phyloP scores from a whole-genome alignment of 2,888 invertebrate genomes.

The Nephrotoma appendiculata region DNA sequence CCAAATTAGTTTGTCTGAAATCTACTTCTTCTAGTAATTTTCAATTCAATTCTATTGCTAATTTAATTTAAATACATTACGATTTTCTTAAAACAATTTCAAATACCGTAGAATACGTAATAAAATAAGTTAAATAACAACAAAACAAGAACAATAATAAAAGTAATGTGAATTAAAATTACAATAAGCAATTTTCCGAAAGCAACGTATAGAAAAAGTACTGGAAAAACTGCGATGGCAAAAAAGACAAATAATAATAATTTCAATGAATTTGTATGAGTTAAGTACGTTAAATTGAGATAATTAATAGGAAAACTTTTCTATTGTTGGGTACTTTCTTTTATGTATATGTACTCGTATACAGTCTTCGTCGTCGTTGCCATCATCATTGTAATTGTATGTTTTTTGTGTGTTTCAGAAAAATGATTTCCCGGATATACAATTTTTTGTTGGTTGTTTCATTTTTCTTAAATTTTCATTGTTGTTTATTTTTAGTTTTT shows the following conservation, averaged over 20 bases:
- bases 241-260: not conserved
- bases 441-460: not conserved
- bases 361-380: not conserved
- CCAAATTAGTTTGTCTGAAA: too few relatives aligned
- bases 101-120: not conserved
- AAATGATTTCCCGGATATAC: not conserved
- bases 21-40: too few relatives aligned
- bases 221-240: not conserved
- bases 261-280: not conserved
- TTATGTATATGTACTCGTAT: not conserved
- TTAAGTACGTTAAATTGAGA: not conserved
- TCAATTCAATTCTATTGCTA: not conserved
- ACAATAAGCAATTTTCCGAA: not conserved
- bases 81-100: not conserved
- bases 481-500: not conserved
- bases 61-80: not conserved
- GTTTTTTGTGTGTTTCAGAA: not conserved
- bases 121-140: not conserved
- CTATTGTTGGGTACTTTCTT: not conserved
- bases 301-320: not conserved
- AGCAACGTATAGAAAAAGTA: not conserved
- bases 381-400: not conserved
- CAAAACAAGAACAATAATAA: not conserved
- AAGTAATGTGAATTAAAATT: not conserved
- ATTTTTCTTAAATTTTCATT: not conserved